A percentile compares a stretch with the other conserved stretches of the same genome.
These are phyloP conservation scores for Synanthedon andrenaeformis DNA, from an alignment of 2,888 invertebrate genomes.

Conservation along the genomic window DNA sequence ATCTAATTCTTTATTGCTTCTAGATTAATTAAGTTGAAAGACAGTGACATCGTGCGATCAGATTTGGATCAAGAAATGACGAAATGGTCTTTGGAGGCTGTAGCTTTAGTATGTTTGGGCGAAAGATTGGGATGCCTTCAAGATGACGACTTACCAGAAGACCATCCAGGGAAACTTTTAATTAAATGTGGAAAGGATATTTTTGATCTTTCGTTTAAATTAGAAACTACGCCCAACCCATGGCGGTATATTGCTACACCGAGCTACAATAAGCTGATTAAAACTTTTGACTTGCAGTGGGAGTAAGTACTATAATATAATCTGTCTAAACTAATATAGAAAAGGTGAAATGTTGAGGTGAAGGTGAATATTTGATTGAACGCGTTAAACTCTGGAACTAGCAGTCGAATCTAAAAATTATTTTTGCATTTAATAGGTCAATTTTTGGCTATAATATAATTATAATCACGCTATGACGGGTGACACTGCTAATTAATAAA, in stretches of 20 bases:
- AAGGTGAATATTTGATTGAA: no score
- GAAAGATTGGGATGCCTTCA: constrained; percentile 41
- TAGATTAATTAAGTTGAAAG: constrained; percentile 37
- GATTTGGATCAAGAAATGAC: constrained; percentile 67
- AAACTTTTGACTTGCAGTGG: constrained; percentile 45
- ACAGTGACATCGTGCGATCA: constrained; percentile 28
- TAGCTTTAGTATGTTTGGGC: constrained; percentile 45
- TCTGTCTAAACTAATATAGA: no score
- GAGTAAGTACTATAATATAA: constrained; percentile 30
- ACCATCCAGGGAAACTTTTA: constrained; percentile 36
- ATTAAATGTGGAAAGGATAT: constrained; percentile 38
- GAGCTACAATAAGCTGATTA: constrained; percentile 38
- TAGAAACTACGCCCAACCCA: constrained; percentile 38
- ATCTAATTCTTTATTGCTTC: constrained; percentile 1
- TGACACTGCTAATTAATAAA: no score
- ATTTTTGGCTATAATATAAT: no score
- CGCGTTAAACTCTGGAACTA: no score
- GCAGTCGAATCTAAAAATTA: no score
- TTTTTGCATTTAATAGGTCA: no score
- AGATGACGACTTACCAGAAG: constrained; percentile 25
- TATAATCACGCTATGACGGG: no score
- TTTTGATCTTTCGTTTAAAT: constrained; percentile 26
- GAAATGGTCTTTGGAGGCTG: constrained; percentile 74
- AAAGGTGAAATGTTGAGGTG: no score
- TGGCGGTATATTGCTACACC: constrained; percentile 40